These are phyloP conservation scores for Zaprionus obscuricornis DNA, from an alignment of 2,888 invertebrate genomes.

Conservation along the genomic window DNA sequence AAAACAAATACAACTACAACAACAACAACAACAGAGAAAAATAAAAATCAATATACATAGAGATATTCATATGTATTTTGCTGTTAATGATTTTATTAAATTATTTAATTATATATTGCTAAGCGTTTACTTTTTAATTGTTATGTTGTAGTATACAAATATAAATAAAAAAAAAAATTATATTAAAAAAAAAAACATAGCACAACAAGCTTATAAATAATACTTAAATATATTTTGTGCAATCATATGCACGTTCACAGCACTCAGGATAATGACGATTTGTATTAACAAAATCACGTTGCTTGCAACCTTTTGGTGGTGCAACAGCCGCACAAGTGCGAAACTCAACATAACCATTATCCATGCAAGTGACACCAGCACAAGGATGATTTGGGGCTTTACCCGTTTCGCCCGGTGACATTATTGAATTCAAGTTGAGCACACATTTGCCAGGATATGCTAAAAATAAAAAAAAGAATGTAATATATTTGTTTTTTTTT, in stretches of 20 bases:
- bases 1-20: too few species aligned
- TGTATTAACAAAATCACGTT: slow-evolving; percentile 76
- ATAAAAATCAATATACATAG: too few species aligned
- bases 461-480: slow-evolving; percentile 17
- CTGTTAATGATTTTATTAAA: slow-evolving; percentile 78
- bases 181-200: slow-evolving; percentile 2
- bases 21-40: too few species aligned
- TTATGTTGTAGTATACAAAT: slow-evolving; percentile 76
- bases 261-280: slow-evolving; percentile 72
- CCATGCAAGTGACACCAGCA: slow-evolving; percentile 68
- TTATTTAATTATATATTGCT: slow-evolving; percentile 75
- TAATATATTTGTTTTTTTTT: not conserved
- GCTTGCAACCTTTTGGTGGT: slow-evolving; percentile 78
- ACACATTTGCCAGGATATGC: slow-evolving; percentile 79
- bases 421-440: slow-evolving; percentile 51
- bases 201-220: not conserved
- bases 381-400: slow-evolving; percentile 77
- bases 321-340: slow-evolving; percentile 71
- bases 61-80: slow-evolving; percentile 50
- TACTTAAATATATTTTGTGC: slow-evolving; percentile 60
- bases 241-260: slow-evolving; percentile 77
- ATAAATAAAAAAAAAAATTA: slow-evolving; percentile 58
- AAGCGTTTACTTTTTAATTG: slow-evolving; percentile 76
- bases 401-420: slow-evolving; percentile 74
- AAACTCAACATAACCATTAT: slow-evolving; percentile 59